phyloP scores from a whole-genome alignment of 2,113 vertebrate genomes.

The Formicarius rufipectus region DNA sequence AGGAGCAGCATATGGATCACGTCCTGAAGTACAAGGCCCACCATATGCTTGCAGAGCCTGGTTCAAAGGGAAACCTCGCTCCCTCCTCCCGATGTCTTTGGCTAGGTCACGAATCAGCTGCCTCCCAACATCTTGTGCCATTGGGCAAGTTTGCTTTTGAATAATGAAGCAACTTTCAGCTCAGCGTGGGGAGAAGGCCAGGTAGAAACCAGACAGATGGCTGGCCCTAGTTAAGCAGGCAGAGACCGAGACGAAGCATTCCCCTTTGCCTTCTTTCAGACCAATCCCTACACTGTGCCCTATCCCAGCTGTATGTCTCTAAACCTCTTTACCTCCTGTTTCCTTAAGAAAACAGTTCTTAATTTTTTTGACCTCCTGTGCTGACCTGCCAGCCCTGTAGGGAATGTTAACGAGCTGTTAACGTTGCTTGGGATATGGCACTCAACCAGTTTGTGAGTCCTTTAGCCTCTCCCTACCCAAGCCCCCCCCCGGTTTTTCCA shows the following conservation, averaged over 20 bases:
- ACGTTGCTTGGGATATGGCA: slow-evolving; percentile 14
- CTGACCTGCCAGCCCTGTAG: slow-evolving; percentile 43
- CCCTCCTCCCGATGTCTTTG: slow-evolving; percentile 69
- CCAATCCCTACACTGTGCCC: background rate
- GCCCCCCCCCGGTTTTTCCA: slow-evolving; percentile 1
- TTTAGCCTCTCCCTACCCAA: slow-evolving; percentile 39
- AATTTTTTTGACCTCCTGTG: slow-evolving; percentile 54
- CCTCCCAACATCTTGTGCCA: slow-evolving; percentile 67
- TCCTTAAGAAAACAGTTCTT: slow-evolving; percentile 52
- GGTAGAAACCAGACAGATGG: slow-evolving; percentile 75
- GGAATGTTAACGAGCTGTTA: slow-evolving; percentile 66
- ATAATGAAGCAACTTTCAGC: slow-evolving; percentile 74
- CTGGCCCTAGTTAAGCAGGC: slow-evolving; percentile 65
- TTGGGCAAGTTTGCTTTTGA: slow-evolving; percentile 71
- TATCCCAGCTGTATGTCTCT: background rate
- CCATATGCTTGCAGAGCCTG: slow-evolving; percentile 75
- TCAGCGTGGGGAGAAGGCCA: slow-evolving; percentile 74
- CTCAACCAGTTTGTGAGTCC: slow-evolving; percentile 28
- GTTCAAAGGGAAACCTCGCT: slow-evolving; percentile 59
- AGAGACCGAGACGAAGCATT: slow-evolving; percentile 18
- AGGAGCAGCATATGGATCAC: slow-evolving; percentile 74
- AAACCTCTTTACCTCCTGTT: slow-evolving; percentile 33
- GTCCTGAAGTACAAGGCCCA: slow-evolving; percentile 66
- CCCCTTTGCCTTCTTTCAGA: slow-evolving; percentile 55
- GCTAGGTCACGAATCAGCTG: slow-evolving; percentile 75